Percentiles rank a stretch among this genome's conserved stretches.
Evolutionary conservation across 2,888 invertebrate species (phyloP).

Genomic region (Latrodectus hesperus): DNA sequence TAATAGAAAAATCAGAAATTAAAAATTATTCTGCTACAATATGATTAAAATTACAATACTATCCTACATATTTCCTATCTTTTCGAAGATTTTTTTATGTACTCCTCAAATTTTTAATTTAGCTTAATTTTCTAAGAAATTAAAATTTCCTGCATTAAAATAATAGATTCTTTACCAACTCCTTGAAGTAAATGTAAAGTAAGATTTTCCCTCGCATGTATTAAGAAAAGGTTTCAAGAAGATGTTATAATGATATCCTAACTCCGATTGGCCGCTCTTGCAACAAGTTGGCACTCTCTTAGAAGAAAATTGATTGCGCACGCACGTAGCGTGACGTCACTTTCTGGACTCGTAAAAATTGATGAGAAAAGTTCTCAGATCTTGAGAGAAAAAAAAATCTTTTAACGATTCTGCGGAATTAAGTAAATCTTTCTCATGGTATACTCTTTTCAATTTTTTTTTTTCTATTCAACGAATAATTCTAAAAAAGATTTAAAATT

Average conservation of each 20-base stretch:
- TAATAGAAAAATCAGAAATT: too few species aligned
- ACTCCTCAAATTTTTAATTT: too few species aligned
- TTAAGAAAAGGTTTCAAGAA: constrained; percentile 42
- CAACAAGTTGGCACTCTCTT: constrained; percentile 50
- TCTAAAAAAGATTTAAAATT: too few species aligned
- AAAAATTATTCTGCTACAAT: too few species aligned
- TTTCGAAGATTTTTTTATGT: too few species aligned
- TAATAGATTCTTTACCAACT: too few species aligned
- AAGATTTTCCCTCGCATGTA: neutral
- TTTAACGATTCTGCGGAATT: constrained; percentile 29
- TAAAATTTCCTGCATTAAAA: too few species aligned
- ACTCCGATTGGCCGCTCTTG: constrained; percentile 34
- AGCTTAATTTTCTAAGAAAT: too few species aligned
- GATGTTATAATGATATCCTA: constrained; percentile 50
- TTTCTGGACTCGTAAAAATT: constrained; percentile 14
- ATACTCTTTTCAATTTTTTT: too few species aligned
- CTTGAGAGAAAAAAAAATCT: constrained; percentile 18
- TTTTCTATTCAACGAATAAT: too few species aligned
- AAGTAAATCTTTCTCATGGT: neutral
- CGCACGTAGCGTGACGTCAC: constrained; percentile 12
- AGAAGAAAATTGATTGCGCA: constrained; percentile 50
- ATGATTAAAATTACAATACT: too few species aligned
- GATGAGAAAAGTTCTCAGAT: constrained; percentile 16
- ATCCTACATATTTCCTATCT: too few species aligned
- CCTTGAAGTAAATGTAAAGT: neutral